Conservation (phyloP, 2,113 vertebrate species). For the Cygnus buccinator region DNA sequence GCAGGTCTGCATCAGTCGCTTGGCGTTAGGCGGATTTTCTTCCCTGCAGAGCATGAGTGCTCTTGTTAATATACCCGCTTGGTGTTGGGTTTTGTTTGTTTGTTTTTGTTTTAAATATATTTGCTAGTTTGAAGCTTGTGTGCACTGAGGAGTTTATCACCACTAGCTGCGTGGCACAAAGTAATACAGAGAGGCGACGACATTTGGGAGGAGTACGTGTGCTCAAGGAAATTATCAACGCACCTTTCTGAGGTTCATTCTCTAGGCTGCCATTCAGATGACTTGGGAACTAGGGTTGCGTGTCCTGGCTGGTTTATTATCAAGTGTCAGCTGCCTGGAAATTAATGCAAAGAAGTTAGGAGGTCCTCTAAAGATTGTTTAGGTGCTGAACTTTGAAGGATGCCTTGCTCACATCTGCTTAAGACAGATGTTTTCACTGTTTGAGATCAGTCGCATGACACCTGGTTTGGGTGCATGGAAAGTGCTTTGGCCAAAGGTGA, state of each 20-base stretch:
- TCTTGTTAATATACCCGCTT: not conserved
- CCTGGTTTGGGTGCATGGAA: not conserved
- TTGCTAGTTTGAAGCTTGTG: not conserved
- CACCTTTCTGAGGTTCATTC: rapidly evolving
- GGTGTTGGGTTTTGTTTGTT: not conserved
- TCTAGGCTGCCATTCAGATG: not conserved
- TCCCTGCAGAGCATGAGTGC: not conserved
- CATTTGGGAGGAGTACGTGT: not conserved
- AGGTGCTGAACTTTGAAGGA: not conserved
- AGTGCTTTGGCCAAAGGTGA: not conserved
- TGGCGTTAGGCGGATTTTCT: not conserved
- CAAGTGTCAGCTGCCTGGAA: not conserved
- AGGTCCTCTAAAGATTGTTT: not conserved
- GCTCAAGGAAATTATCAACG: not conserved
- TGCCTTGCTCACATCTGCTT: rapidly evolving
- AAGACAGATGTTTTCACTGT: rapidly evolving
- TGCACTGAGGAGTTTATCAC: not conserved
- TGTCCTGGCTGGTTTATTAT: not conserved
- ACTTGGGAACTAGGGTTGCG: not conserved
- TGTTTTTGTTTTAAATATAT: not conserved
- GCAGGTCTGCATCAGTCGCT: not conserved
- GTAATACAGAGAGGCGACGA: not conserved
- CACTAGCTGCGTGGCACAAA: not conserved
- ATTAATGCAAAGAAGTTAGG: rapidly evolving
- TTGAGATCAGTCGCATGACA: rapidly evolving